Percentiles rank a stretch among this genome's conserved stretches.
Evolutionary conservation across 2,113 vertebrate species (phyloP).

Genomic region (Blennius ocellaris): DNA sequence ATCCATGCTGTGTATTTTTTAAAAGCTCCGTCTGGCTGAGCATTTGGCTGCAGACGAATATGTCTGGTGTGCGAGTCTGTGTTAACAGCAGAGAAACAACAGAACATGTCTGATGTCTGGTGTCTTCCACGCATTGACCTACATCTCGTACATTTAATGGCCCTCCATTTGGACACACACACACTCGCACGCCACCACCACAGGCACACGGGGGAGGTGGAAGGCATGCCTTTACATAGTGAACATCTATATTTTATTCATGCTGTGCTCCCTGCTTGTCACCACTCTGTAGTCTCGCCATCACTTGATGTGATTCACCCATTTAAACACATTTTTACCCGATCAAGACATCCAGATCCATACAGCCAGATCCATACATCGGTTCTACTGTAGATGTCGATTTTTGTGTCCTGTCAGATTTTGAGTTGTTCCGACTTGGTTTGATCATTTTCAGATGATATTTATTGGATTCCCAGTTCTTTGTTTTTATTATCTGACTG

Average conservation of each 20-base stretch:
- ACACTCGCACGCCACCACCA: neutral
- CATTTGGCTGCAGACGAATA: conserved; percentile 36
- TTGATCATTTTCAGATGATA: neutral
- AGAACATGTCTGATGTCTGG: conserved; percentile 27
- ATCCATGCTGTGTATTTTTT: conserved; percentile 14
- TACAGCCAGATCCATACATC: neutral
- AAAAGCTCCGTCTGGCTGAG: conserved; percentile 40
- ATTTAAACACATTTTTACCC: conserved; percentile 43
- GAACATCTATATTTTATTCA: conserved; percentile 69
- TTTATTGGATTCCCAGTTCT: neutral
- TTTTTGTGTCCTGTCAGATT: too few species aligned
- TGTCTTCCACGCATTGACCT: conserved; percentile 51
- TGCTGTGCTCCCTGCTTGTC: conserved; percentile 58
- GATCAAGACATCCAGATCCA: conserved; percentile 7
- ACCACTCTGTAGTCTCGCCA: conserved; percentile 35
- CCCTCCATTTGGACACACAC: conserved; percentile 7
- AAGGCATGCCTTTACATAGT: conserved; percentile 12
- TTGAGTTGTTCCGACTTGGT: neutral
- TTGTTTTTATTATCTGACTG: neutral
- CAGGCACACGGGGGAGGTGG: neutral
- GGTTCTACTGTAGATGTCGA: too few species aligned
- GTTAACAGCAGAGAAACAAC: conserved; percentile 42
- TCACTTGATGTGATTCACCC: conserved; percentile 68
- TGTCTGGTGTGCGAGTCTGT: conserved; percentile 52
- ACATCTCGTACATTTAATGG: conserved; percentile 52